A percentile compares a stretch with the other conserved stretches of the same genome.
These are phyloP conservation scores for Syrphus vitripennis DNA, from an alignment of 2,888 invertebrate species.

Conservation along the genomic window DNA sequence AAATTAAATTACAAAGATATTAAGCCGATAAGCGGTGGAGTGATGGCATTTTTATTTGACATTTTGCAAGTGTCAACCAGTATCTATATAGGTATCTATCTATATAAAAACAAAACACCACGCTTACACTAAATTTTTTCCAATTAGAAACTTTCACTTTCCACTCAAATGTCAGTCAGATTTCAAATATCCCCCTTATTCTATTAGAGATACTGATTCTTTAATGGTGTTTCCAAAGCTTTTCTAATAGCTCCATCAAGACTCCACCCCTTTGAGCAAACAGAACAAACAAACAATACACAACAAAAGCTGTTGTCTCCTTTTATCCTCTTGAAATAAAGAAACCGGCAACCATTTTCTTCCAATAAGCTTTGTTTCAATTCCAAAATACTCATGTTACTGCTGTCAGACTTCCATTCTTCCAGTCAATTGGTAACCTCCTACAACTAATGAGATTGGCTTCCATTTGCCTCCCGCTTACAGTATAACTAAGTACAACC, in stretches of 20 bases:
- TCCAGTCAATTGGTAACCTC: conserved; percentile 40
- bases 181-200: not conserved
- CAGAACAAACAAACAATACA: not conserved
- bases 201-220: not conserved
- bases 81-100: no score
- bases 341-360: conserved; percentile 2
- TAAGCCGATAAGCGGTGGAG: not conserved
- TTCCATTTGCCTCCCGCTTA: not conserved
- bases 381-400: conserved; percentile 34
- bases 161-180: conserved; percentile 42
- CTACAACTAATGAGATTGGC: conserved; percentile 47
- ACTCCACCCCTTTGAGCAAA: conserved; percentile 25
- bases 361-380: conserved; percentile 62
- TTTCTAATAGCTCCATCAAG: conserved; percentile 41
- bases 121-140: conserved; percentile 2
- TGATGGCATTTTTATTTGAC: conserved; percentile 37
- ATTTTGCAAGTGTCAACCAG: conserved; percentile 13
- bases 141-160: conserved; percentile 68
- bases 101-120: not conserved
- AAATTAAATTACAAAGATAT: not conserved
- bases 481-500: not conserved
- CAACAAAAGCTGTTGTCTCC: conserved; percentile 30
- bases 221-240: conserved; percentile 53
- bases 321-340: not conserved
- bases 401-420: conserved; percentile 38